Evolutionary conservation across 37 sponge, comb jelly and placozoan species (phyloP).

Genomic region (Aplysina aerophoba): DNA sequence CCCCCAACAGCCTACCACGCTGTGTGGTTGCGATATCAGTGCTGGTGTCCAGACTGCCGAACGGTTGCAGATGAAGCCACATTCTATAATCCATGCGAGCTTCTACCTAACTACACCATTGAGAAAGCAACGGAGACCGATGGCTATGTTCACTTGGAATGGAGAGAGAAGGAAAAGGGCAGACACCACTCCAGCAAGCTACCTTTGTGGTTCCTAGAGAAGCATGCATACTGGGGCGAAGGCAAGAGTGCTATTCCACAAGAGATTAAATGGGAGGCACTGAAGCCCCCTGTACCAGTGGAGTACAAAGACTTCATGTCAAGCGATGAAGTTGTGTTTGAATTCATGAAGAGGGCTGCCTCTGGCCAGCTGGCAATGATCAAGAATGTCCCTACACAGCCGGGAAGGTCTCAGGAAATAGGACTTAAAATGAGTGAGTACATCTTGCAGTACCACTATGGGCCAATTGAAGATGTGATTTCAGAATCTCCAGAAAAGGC

Average conservation of each 20-base stretch:
- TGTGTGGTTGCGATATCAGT: background rate
- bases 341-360: background rate
- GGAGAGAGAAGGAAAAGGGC: constrained; percentile 50
- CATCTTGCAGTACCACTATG: background rate
- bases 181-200: constrained; percentile 32
- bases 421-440: background rate
- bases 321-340: background rate
- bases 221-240: background rate
- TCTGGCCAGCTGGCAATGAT: background rate
- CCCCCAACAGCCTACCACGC: background rate
- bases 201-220: background rate
- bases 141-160: background rate
- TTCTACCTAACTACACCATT: background rate
- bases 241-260: background rate
- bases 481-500: background rate
- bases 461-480: background rate
- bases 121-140: background rate
- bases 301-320: background rate
- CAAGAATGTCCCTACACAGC: background rate
- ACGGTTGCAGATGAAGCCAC: background rate
- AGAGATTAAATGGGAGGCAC: background rate
- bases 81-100: background rate
- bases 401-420: background rate
- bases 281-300: background rate
- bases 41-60: constrained; percentile 6